Percentiles rank a stretch among this genome's conserved stretches.
phyloP scores from a whole-genome alignment of 2,797 vertebrate genomes.

The Trachurus trachurus region DNA sequence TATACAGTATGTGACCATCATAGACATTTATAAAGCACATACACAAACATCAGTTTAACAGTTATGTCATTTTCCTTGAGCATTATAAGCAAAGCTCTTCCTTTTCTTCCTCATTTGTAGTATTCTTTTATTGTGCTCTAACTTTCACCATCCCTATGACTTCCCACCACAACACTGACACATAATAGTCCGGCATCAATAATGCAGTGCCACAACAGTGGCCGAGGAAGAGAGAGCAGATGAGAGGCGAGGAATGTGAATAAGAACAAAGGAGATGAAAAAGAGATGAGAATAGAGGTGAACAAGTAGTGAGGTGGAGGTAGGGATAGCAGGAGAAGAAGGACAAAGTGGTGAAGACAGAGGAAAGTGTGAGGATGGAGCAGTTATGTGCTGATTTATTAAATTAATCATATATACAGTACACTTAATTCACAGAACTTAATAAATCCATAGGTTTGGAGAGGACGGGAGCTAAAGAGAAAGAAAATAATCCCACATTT shows the following conservation, averaged over 20 bases:
- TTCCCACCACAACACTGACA: constrained; percentile 32
- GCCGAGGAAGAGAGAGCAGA: constrained; percentile 29
- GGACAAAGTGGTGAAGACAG: not conserved
- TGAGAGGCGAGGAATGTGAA: constrained; percentile 38
- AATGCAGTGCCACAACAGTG: constrained; percentile 46
- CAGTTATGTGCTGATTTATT: no score
- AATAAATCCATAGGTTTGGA: constrained; percentile 12
- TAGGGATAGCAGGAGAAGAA: not conserved
- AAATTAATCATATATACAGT: constrained; percentile 12
- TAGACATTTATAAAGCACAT: not conserved
- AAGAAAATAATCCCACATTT: not conserved
- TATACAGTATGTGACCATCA: not conserved
- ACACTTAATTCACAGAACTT: constrained; percentile 1
- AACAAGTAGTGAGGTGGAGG: constrained; percentile 34
- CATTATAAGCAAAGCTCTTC: not conserved
- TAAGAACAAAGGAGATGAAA: constrained; percentile 44
- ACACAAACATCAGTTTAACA: not conserved
- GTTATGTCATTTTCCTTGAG: not conserved
- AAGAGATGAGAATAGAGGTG: constrained; percentile 5
- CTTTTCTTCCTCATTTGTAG: constrained; percentile 11
- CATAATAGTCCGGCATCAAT: constrained; percentile 58
- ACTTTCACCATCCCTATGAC: constrained; percentile 19
- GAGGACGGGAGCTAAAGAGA: constrained; percentile 12
- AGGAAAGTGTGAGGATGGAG: constrained; percentile 10
- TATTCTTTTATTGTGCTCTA: not conserved